Base-by-base conservation (phyloP, 2,888 invertebrate species). In the Dolichopus griseipennis region DNA sequence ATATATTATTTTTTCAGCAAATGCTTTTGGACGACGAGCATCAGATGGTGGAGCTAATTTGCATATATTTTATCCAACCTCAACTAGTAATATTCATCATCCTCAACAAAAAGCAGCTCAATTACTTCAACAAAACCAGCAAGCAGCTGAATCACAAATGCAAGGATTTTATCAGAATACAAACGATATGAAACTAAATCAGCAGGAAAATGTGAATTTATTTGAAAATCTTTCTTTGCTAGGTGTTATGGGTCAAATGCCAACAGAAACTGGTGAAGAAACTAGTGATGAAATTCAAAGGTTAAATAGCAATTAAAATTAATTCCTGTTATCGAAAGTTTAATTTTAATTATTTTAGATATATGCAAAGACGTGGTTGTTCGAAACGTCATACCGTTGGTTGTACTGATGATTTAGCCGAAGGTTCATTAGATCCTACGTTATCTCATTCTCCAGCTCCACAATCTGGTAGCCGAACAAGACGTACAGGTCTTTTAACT, bases 11-110 rank as follows among this genome's bases (percentile, higher is more conserved):
- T 63, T 72, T 68, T 3, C 21, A 87, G 90, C 88, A 73, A 90
- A 91, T 64, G 87, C 90, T 66, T 93, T 93, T 82, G 94, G 94
- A 8, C 86, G 97, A 62, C 87, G 97, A 74, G 96, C 96, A 67
- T 96, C 96, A 62, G 97, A 97, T 83, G 97, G 97, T 74, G 96
- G 96, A 68, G 95, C 96, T 68, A 95, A 96, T 83, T 87, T 96
- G 72, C 92, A 92, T 73, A 87, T 89, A 73, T 86, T 84, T 75
- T 88, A 86, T 76, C 87, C 76, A 76, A 82, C 75, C 76, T 83
- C 74, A 74, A 82, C 72, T 76, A 85, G 76, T 75, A 80, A 71
- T 69, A 73, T 75, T 10, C 77, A 84, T 77, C 75, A 83, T 75
- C 72, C 73, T 2, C 74, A 72, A 65, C 68, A 71, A 10, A 71